Evolutionary conservation across 2,888 invertebrate genomes (phyloP).

Genomic region (Spicauda simplicius): DNA sequence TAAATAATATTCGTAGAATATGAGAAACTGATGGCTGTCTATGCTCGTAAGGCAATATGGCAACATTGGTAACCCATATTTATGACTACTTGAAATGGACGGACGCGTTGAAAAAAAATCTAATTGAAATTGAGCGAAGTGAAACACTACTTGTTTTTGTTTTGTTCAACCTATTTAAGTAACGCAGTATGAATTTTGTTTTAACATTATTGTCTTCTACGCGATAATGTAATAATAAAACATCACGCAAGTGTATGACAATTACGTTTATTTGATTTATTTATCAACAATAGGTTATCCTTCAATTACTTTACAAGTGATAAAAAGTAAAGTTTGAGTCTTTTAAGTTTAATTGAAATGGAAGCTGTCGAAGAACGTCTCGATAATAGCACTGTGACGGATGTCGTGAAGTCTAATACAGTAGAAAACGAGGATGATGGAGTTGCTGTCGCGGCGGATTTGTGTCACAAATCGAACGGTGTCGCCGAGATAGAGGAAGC

Average conservation of each 20-base stretch:
- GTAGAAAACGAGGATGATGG: slow-evolving; percentile 49
- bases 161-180: slow-evolving; percentile 31
- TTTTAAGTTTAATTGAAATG: slow-evolving; percentile 49
- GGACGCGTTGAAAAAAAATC: slow-evolving; percentile 49
- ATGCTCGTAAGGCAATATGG: background rate
- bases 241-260: slow-evolving; percentile 31
- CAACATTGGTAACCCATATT: slow-evolving; percentile 11
- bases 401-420: slow-evolving; percentile 55
- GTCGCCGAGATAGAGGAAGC: slow-evolving; percentile 52
- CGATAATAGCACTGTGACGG: slow-evolving; percentile 49
- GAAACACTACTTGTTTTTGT: slow-evolving; percentile 38
- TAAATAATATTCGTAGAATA: too few relatives aligned
- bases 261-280: slow-evolving; percentile 56
- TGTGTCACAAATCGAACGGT: slow-evolving; percentile 72
- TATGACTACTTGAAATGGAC: slow-evolving; percentile 42
- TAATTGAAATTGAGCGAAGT: slow-evolving; percentile 39
- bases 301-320: slow-evolving; percentile 31
- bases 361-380: slow-evolving; percentile 58
- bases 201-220: slow-evolving; percentile 3
- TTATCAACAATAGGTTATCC: slow-evolving; percentile 58
- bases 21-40: background rate
- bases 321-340: slow-evolving; percentile 24
- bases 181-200: slow-evolving; percentile 22
- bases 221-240: slow-evolving; percentile 41
- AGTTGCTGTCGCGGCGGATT: slow-evolving; percentile 54